Percentiles rank a stretch among this genome's conserved stretches.
Conservation (phyloP, 2,888 invertebrate genomes). For the Aphidoletes aphidimyza region DNA sequence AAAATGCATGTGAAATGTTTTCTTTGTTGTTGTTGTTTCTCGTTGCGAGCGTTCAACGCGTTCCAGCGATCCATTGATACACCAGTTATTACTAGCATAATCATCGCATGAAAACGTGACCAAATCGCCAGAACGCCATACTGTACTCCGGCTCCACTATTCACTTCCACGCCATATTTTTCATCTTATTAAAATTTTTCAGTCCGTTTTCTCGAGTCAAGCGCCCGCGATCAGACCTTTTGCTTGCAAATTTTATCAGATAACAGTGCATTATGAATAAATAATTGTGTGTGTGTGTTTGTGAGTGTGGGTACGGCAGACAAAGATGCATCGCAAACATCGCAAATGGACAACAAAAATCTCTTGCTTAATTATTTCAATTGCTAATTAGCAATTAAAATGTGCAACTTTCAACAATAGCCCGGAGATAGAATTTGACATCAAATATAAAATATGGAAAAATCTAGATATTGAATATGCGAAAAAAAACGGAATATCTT, state of each 20-base stretch:
- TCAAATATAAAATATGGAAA: slow-evolving; percentile 45
- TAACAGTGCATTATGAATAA: slow-evolving; percentile 50
- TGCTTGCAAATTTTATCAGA: slow-evolving; percentile 25
- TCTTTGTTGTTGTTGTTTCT: not conserved
- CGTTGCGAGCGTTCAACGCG: not conserved
- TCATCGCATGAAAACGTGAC: slow-evolving; percentile 43
- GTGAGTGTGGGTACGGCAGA: not conserved
- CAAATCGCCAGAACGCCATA: slow-evolving; percentile 26
- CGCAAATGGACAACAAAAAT: not conserved
- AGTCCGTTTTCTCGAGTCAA: not conserved
- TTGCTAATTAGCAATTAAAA: slow-evolving; percentile 52
- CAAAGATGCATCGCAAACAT: no score
- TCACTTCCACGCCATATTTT: not conserved
- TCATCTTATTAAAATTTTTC: not conserved
- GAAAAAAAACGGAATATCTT: not conserved
- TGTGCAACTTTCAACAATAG: slow-evolving; percentile 43
- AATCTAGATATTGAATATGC: slow-evolving; percentile 33
- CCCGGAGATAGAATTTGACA: slow-evolving; percentile 34
- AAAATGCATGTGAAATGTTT: slow-evolving; percentile 4
- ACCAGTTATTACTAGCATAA: slow-evolving; percentile 51
- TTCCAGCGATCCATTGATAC: not conserved
- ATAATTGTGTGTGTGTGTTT: not conserved
- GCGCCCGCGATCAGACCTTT: not conserved
- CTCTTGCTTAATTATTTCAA: slow-evolving; percentile 47
- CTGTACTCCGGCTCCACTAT: not conserved